These are phyloP conservation scores for Patella vulgata DNA, from an alignment of 1,140 invertebrate species.

Conservation along the genomic window DNA sequence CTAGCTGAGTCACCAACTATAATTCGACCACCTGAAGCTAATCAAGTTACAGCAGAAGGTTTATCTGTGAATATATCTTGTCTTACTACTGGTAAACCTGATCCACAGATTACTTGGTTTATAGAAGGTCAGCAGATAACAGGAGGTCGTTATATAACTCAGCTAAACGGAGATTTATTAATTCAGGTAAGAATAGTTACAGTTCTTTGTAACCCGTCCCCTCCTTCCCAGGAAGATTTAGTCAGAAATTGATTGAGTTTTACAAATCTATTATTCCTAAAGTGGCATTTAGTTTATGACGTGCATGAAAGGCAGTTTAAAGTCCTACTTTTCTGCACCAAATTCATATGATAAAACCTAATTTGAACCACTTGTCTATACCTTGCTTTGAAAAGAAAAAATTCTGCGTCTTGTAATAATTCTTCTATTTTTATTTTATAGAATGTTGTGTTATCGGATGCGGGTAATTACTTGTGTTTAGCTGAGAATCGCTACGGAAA, in stretches of 20 bases:
- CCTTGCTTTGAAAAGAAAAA: neutral
- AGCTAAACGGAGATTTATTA: constrained; percentile 78
- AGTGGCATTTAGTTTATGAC: too few relatives aligned
- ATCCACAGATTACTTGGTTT: constrained; percentile 94
- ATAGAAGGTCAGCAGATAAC: constrained; percentile 82
- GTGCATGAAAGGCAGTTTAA: too few relatives aligned
- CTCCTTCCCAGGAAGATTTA: too few relatives aligned
- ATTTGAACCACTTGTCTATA: too few relatives aligned
- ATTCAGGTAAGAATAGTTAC: constrained; percentile 39
- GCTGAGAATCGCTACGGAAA: constrained; percentile 92
- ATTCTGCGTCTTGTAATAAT: neutral
- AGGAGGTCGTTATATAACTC: constrained; percentile 81
- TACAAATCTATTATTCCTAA: neutral
- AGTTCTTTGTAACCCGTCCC: too few relatives aligned
- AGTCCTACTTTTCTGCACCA: too few relatives aligned
- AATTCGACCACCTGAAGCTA: constrained; percentile 80
- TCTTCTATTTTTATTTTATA: constrained; percentile 30
- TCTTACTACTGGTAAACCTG: constrained; percentile 94
- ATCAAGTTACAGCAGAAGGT: constrained; percentile 78
- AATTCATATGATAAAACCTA: too few relatives aligned
- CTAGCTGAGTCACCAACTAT: constrained; percentile 85
- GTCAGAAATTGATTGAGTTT: neutral
- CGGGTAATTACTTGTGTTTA: constrained; percentile 88
- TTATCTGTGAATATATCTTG: constrained; percentile 86
- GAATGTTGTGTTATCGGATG: constrained; percentile 57